Evolutionary conservation across 2,797 vertebrate genomes (phyloP).

Genomic region (Eulemur rubriventer): DNA sequence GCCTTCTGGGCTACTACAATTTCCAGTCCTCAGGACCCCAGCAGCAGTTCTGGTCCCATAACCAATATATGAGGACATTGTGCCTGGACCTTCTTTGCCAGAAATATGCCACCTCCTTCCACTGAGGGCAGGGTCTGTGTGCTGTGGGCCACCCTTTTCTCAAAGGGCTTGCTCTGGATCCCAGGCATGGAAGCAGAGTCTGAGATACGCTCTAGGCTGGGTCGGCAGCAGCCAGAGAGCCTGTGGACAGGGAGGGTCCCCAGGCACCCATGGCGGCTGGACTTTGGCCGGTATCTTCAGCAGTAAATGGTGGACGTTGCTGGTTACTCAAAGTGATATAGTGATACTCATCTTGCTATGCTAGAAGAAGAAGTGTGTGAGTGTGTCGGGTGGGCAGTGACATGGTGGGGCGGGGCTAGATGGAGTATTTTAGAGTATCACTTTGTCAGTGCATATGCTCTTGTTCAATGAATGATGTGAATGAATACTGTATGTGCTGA

Average conservation of each 20-base stretch:
- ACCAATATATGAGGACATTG: background rate
- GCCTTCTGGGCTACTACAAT: slow-evolving; percentile 38
- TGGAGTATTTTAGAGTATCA: slow-evolving; percentile 97
- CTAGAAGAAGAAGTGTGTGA: slow-evolving; percentile 88
- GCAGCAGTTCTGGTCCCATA: background rate
- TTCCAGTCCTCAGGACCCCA: background rate
- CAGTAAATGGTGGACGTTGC: slow-evolving; percentile 91
- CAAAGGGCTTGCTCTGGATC: slow-evolving; percentile 61
- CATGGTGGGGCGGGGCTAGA: slow-evolving; percentile 88
- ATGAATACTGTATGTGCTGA: slow-evolving; percentile 92
- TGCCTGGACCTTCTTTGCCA: background rate
- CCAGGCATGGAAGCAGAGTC: slow-evolving; percentile 51
- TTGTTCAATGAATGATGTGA: slow-evolving; percentile 91
- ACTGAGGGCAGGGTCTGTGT: background rate
- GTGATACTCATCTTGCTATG: slow-evolving; percentile 97
- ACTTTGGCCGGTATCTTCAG: slow-evolving; percentile 74
- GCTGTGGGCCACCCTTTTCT: slow-evolving; percentile 22
- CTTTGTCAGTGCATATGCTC: slow-evolving; percentile 92
- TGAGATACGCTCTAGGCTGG: slow-evolving; percentile 78
- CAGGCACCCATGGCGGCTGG: slow-evolving; percentile 77
- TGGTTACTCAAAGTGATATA: slow-evolving; percentile 99
- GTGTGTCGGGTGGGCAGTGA: slow-evolving; percentile 83
- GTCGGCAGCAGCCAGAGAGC: slow-evolving; percentile 75
- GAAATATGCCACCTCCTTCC: background rate
- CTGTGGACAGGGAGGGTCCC: slow-evolving; percentile 79